These are phyloP conservation scores for Macrotus californicus DNA, from an alignment of 2,113 vertebrate genomes.

Conservation along the genomic window DNA sequence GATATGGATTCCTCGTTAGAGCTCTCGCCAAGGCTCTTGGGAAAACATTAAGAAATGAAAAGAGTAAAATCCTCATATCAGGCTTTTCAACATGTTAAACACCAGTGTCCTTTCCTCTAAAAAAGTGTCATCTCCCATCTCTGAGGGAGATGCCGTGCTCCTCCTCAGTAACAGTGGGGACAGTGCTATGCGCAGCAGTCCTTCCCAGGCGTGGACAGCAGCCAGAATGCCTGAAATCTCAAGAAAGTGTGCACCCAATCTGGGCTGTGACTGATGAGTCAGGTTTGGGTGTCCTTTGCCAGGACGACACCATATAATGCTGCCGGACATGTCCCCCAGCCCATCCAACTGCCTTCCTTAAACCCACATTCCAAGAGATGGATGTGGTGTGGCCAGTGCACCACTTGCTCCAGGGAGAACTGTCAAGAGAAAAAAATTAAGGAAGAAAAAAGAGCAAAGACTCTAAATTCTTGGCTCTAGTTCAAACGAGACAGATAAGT, in stretches of 20 bases:
- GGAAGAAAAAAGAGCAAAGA: not conserved
- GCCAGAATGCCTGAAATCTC: not conserved
- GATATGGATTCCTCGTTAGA: not conserved
- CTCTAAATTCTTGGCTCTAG: constrained; percentile 24
- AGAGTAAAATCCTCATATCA: not conserved
- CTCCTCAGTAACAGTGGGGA: not conserved
- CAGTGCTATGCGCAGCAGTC: not conserved
- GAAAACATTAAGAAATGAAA: not conserved
- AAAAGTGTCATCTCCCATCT: not conserved
- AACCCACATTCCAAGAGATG: not conserved
- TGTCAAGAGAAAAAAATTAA: not conserved
- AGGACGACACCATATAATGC: not conserved
- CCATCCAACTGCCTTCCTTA: not conserved
- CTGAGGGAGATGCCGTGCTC: not conserved
- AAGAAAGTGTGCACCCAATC: not conserved
- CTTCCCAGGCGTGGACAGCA: not conserved
- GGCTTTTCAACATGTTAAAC: not conserved
- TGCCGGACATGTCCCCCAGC: not conserved
- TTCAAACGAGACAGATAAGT: constrained; percentile 48
- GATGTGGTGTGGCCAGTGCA: not conserved
- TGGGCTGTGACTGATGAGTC: not conserved
- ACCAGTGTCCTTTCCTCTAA: not conserved
- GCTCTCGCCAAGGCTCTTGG: not conserved
- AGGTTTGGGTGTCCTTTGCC: not conserved
- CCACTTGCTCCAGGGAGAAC: not conserved